Evolutionary conservation across 2,888 invertebrate genomes (phyloP).

Genomic region (Morpho deidamia): DNA sequence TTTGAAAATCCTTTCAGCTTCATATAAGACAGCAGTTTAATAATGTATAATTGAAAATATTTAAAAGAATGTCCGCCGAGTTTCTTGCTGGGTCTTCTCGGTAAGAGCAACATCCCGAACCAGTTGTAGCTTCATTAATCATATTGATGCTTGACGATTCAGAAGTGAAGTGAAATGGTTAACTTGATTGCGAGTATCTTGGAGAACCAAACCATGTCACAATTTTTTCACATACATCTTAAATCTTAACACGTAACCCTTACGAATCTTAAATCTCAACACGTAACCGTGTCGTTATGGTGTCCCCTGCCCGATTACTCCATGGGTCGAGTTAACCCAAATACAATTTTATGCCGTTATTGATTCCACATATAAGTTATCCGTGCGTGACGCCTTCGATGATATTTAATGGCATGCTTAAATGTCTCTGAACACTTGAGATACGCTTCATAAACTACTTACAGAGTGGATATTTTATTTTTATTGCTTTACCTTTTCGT

Average conservation of each 20-base stretch:
- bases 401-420: constrained; percentile 10
- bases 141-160: no score
- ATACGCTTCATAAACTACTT: constrained; percentile 3
- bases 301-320: constrained; percentile 12
- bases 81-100: no score
- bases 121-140: no score
- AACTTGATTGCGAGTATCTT: no score
- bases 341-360: constrained; percentile 14
- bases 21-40: no score
- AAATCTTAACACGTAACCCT: constrained; percentile 5
- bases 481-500: not conserved
- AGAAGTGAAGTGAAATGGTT: not conserved
- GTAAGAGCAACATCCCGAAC: no score
- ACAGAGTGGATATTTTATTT: not conserved
- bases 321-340: constrained; percentile 11
- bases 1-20: no score
- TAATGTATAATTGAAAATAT: no score
- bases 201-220: no score
- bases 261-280: no score
- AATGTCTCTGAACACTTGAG: constrained; percentile 9
- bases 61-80: no score
- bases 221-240: constrained; percentile 11
- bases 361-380: constrained; percentile 12
- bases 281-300: constrained; percentile 12
- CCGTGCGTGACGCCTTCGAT: constrained; percentile 5